Evolutionary conservation across 2,113 vertebrate species (phyloP).

Genomic region (Apteryx mantelli): DNA sequence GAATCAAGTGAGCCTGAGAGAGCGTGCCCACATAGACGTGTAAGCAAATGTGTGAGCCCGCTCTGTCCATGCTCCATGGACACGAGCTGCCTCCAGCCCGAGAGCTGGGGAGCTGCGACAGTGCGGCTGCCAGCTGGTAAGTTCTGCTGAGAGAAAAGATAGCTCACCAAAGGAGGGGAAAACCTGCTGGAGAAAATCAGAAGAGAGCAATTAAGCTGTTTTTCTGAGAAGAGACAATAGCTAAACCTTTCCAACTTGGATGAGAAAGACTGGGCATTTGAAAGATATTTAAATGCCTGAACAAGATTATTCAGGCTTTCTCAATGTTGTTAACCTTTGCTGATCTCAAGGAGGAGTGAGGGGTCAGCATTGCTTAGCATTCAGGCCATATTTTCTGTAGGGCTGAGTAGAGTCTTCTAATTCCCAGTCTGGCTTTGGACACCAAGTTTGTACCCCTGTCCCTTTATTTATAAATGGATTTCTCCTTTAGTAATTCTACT

Average conservation of each 20-base stretch:
- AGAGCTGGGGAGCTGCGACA: background rate
- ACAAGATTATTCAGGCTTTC: background rate
- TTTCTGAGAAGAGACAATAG: background rate
- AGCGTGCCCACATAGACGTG: rapidly evolving
- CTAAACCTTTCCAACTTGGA: background rate
- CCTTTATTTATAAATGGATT: background rate
- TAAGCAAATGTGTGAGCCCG: rapidly evolving
- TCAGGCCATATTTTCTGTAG: background rate
- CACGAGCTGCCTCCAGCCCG: rapidly evolving
- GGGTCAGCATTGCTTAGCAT: background rate
- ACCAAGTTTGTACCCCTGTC: background rate
- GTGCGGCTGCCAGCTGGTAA: rapidly evolving
- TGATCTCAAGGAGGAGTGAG: background rate
- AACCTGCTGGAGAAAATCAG: background rate
- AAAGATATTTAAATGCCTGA: background rate
- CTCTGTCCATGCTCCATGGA: background rate
- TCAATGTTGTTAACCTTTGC: background rate
- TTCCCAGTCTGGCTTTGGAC: background rate
- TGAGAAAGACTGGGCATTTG: background rate
- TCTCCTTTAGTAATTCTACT: background rate
- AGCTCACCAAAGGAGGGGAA: background rate
- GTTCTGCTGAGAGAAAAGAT: background rate
- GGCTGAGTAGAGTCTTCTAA: background rate
- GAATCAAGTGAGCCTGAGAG: background rate
- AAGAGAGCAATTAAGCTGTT: background rate